Evolutionary conservation across 2,888 invertebrate genomes (phyloP).

Genomic region (Sepiola atlantica): DNA sequence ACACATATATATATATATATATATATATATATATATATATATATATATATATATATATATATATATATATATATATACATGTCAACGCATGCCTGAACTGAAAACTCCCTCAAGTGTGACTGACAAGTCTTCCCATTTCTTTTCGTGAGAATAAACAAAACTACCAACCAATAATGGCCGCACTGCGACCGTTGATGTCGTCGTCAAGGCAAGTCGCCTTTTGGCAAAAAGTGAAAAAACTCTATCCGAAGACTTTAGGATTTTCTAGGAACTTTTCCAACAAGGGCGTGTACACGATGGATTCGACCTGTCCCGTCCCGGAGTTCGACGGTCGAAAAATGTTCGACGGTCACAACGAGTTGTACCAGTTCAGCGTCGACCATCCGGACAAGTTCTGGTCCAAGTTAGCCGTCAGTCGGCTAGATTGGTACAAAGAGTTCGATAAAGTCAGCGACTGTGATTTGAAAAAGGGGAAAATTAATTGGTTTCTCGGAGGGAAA

Average conservation of each 20-base stretch:
- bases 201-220: background rate
- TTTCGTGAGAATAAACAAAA: background rate
- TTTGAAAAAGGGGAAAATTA: slow-evolving; percentile 67
- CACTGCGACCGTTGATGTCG: background rate
- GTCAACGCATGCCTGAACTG: background rate
- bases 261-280: background rate
- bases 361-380: slow-evolving; percentile 70
- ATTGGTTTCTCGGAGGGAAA: slow-evolving; percentile 74
- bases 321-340: slow-evolving; percentile 65
- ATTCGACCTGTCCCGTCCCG: slow-evolving; percentile 55
- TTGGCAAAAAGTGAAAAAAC: background rate
- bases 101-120: background rate
- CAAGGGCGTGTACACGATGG: background rate
- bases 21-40: background rate
- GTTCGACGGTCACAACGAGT: slow-evolving; percentile 67
- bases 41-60: background rate
- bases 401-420: slow-evolving; percentile 68
- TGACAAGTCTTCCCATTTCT: background rate
- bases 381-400: slow-evolving; percentile 74
- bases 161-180: background rate
- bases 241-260: background rate
- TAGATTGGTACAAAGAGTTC: slow-evolving; percentile 73
- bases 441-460: slow-evolving; percentile 69
- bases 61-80: no score
- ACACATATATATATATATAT: background rate